Percentiles rank a stretch among this genome's conserved stretches.
These are phyloP conservation scores for Gymnarchus niloticus DNA, from an alignment of 2,113 vertebrate genomes.

Conservation along the genomic window DNA sequence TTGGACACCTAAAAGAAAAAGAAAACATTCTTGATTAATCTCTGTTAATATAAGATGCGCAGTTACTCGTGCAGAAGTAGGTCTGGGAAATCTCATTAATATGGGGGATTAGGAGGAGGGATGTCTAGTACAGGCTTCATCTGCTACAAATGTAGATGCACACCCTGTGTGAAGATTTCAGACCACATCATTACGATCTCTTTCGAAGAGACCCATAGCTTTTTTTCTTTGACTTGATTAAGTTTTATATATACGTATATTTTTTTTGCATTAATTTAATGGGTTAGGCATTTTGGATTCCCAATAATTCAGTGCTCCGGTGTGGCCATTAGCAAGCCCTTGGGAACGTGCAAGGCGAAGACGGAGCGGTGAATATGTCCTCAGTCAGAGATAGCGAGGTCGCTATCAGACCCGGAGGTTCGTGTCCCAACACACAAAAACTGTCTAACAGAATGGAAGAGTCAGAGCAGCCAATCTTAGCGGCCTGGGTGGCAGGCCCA, in stretches of 20 bases:
- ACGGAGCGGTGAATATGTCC: no score
- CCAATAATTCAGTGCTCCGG: background rate
- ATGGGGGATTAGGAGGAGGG: background rate
- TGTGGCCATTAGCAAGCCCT: background rate
- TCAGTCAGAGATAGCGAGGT: no score
- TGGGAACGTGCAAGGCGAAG: background rate
- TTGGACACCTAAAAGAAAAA: background rate
- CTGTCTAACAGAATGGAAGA: background rate
- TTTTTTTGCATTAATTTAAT: background rate
- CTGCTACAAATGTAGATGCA: background rate
- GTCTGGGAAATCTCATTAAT: background rate
- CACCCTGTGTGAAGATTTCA: background rate
- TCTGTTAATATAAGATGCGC: background rate
- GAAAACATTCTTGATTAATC: background rate
- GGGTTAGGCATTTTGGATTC: background rate
- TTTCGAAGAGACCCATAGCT: background rate
- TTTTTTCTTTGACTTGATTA: background rate
- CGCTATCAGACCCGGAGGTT: background rate
- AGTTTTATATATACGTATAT: no score
- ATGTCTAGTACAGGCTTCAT: background rate
- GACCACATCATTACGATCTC: background rate
- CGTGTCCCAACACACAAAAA: background rate
- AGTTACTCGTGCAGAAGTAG: background rate
- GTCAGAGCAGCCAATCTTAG: background rate
- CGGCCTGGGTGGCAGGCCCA: background rate